Conservation (phyloP, 2,888 invertebrate genomes). For the Lissonota sp. region DNA sequence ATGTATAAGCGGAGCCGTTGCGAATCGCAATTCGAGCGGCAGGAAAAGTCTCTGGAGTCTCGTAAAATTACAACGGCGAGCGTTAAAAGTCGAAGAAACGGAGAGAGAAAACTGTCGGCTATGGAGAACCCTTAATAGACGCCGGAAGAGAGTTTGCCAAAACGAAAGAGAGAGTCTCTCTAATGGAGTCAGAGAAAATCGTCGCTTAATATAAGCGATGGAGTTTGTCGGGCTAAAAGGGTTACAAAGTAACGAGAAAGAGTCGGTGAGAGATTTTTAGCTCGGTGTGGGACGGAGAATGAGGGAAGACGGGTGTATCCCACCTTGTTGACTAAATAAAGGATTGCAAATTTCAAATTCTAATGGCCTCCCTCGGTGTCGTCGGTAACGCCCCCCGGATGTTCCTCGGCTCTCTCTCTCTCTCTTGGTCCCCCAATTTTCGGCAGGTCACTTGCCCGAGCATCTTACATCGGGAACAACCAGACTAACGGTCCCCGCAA, state of each 20-base stretch:
- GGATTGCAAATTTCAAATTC: constrained; percentile 76
- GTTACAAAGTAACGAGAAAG: constrained; percentile 50
- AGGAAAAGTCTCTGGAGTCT: constrained; percentile 66
- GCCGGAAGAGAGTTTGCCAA: neutral
- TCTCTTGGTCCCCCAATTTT: constrained; percentile 7
- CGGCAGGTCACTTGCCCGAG: constrained; percentile 54
- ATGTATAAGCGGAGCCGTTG: constrained; percentile 60
- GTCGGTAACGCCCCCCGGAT: constrained; percentile 47
- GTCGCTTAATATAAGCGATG: constrained; percentile 47
- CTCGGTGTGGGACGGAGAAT: constrained; percentile 61
- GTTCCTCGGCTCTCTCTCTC: constrained; percentile 16
- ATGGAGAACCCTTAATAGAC: constrained; percentile 10
- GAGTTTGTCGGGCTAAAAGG: constrained; percentile 37
- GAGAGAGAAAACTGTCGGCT: neutral
- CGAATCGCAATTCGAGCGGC: constrained; percentile 69
- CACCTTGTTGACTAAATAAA: constrained; percentile 82
- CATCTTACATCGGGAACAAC: constrained; percentile 20
- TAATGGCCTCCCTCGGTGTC: constrained; percentile 58
- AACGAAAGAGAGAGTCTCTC: constrained; percentile 11
- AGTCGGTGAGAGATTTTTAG: constrained; percentile 32
- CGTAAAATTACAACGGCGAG: constrained; percentile 55
- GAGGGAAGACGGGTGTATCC: constrained; percentile 70
- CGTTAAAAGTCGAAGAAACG: neutral
- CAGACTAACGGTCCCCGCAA: constrained; percentile 70
- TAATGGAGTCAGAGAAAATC: constrained; percentile 65